Percentiles rank a stretch among this genome's conserved stretches.
These are phyloP conservation scores for Eulemur coronatus DNA, from an alignment of 2,797 vertebrate genomes.

Conservation along the genomic window DNA sequence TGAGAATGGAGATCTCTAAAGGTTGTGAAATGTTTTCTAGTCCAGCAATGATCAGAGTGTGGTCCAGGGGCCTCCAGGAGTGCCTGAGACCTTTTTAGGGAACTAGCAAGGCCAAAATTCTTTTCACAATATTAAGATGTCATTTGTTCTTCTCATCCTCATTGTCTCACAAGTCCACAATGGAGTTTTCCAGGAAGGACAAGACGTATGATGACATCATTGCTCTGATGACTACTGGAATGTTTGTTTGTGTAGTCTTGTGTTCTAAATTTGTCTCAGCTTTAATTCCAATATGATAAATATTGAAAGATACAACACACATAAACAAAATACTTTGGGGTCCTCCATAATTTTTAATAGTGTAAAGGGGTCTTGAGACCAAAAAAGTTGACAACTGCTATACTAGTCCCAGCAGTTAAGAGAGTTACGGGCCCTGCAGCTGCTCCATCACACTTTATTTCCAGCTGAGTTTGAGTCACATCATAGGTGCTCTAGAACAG, in stretches of 20 bases:
- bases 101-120: not conserved
- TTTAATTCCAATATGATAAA: not conserved
- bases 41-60: not conserved
- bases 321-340: not conserved
- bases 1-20: not conserved
- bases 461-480: not conserved
- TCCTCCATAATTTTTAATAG: not conserved
- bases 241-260: not conserved
- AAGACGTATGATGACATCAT: not conserved
- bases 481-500: not conserved
- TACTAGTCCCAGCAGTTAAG: not conserved
- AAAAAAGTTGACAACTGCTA: not conserved
- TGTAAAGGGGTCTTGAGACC: not conserved
- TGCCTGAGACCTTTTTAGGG: not conserved
- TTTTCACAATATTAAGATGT: not conserved
- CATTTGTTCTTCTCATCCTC: not conserved
- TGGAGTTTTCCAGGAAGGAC: constrained; percentile 30
- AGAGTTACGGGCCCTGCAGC: not conserved
- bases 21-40: not conserved
- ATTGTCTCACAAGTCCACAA: not conserved
- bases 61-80: too few species aligned
- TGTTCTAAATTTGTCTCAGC: not conserved
- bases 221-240: not conserved
- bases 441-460: not conserved
- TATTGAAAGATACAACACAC: not conserved